Base-by-base conservation (phyloP, 2,797 vertebrate genomes). In the Naso thynnoides region DNA sequence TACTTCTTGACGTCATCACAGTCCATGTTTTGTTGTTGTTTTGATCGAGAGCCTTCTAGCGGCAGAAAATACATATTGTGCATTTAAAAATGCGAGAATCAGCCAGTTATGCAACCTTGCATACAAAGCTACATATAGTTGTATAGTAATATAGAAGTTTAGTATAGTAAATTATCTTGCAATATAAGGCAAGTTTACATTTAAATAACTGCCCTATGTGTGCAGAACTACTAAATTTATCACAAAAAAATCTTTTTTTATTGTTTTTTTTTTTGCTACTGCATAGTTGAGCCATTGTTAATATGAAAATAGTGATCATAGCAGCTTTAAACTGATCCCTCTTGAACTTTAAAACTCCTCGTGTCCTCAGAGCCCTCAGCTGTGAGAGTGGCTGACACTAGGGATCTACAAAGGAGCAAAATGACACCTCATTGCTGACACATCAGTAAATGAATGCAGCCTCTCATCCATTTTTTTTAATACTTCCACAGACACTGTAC, bases 391-490 rank as follows among this genome's bases (percentile, higher is more conserved):
- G 33, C 54, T 44, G 68, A 70, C 41, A 56, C 73, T 47, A 53
- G 44, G 61, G 41, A 69, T 24, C 31, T 61, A 81, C 61, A 55
- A 52, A 63, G n/a, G 14, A 50, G 27, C 59, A 56, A 45, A 81
- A 42, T 56, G 11, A 31, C 36, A 52, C 62, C 38, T 76, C 8
- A 6, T 19, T 19, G 60, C 64, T 62, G 60, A 59, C 1, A 6
- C 36, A 50, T 45, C 42, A 47, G 27, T 53, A 56, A 50, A 70
- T 44, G 45, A 66, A 52, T 56, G 26, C 23, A 67, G 24, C 15
- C 76, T 26, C 50, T 84, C 55, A 49, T 76, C 42, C 24, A 2
- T 38, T 24, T 38, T 56, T 50, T 41, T 66, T 44, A n/a, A 67
- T 56, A 70, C 63, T 36, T 60, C 27, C 11, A 8, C 33, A 36